Base-by-base conservation (phyloP, 2,888 invertebrate genomes). In the Epirrhoe tristata region DNA sequence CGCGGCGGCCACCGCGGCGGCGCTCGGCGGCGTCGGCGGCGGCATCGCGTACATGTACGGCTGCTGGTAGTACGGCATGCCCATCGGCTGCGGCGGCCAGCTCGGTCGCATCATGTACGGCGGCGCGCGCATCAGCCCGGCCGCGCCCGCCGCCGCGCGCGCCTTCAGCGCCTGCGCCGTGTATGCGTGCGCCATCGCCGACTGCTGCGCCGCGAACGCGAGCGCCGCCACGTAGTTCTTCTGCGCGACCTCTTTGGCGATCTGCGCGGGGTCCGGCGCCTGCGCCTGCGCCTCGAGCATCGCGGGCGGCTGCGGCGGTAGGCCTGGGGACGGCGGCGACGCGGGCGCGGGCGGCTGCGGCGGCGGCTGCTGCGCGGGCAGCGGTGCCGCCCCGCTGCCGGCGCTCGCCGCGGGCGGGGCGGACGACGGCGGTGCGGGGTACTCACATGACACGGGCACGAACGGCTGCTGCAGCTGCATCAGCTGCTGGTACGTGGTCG, bases 361-460 rank as follows among this genome's bases (percentile, higher is more conserved):
- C 87, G 80, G 90, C 86, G 74, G 76, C 59, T 90, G 89, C 84
- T 82, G 90, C 70, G 75, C 69, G 81, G 94, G 91, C 83, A 81
- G 59, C 52, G 59, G 59, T 39, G 59, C 59, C 31, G 59, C 7
- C 6, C 6, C 77, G 16, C 31, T 16, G 74, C 75, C 75, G 85
- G 80, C 75, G 32, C 75, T 72, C 84, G 88, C 91, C 83, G 90
- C 87, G 87, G 95, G 94, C 91, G 95, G 95, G 93, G 94, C 93
- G 84, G 94, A 93, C 88, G 95, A 93, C 84, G 95, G 94, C 93
- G 96, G 95, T 94, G 95, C 95, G 94, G 96, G 95, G 96, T 97
- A 98, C 98, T 98, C 98, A 98, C 98, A 98, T 97, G 98, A 98
- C 95, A 98, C 98, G 96, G 98, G 98, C 96, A 98, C 98, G 95